Evolutionary conservation across 2,797 vertebrate species (phyloP).

Genomic region (Dicrostonyx torquatus): DNA sequence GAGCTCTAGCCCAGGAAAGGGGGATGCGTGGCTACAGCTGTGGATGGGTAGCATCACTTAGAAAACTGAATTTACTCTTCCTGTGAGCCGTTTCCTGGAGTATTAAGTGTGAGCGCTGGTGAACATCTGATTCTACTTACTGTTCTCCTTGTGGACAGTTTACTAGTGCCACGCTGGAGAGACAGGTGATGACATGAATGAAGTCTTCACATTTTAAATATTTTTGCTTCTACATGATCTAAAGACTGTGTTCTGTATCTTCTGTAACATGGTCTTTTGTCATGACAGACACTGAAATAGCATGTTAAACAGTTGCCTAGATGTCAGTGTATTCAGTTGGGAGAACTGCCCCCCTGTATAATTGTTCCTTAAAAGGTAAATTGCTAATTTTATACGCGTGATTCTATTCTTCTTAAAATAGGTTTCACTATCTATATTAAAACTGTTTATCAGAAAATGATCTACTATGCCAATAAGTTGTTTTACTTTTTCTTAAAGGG

Average conservation of each 20-base stretch:
- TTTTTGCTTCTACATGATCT: slow-evolving; percentile 83
- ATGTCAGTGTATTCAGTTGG: slow-evolving; percentile 79
- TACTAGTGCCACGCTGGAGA: slow-evolving; percentile 76
- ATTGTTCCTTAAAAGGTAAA: slow-evolving; percentile 85
- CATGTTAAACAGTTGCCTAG: slow-evolving; percentile 86
- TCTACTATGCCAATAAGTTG: slow-evolving; percentile 82
- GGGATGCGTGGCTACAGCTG: slow-evolving; percentile 62
- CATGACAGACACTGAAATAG: slow-evolving; percentile 87
- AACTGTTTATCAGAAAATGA: slow-evolving; percentile 85
- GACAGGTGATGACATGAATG: slow-evolving; percentile 77
- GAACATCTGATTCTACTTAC: slow-evolving; percentile 71
- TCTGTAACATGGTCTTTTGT: slow-evolving; percentile 84
- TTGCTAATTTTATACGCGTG: slow-evolving; percentile 87
- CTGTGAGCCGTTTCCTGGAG: slow-evolving; percentile 57
- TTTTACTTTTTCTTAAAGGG: slow-evolving; percentile 82
- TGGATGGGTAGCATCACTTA: slow-evolving; percentile 69
- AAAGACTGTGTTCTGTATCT: slow-evolving; percentile 83
- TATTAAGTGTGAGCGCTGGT: slow-evolving; percentile 69
- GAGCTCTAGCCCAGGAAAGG: slow-evolving; percentile 74
- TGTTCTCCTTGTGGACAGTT: slow-evolving; percentile 74
- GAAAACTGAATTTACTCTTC: slow-evolving; percentile 68
- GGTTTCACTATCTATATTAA: slow-evolving; percentile 86
- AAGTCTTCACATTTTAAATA: slow-evolving; percentile 82
- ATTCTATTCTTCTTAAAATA: slow-evolving; percentile 87
- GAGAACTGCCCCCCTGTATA: slow-evolving; percentile 82